Evolutionary conservation across 2,888 invertebrate genomes (phyloP), one percentile per base, ranked within the genome.

Genomic region (Ennomos erosarius): DNA sequence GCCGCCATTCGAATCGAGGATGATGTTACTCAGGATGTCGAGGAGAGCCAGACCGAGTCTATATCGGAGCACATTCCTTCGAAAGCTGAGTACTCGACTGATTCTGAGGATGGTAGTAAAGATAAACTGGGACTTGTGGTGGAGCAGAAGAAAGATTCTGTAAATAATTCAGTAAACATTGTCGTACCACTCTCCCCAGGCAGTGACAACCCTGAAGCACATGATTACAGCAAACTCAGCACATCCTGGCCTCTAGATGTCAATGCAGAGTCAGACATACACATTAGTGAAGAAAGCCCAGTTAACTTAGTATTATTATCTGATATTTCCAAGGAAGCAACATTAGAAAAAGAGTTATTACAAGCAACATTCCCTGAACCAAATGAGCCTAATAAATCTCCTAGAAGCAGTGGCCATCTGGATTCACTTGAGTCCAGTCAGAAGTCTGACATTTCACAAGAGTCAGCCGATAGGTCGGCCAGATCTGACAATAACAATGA

Each of bases 31-130:
- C 71, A 65, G 42, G 73, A 79, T 38, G 73, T 82, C 74, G 84
- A 84, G 38, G 77, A 79, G 48, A 87, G 82, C 68, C 81, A 81
- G 55, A 83, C 85, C 10, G 91, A 90, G 67, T 90, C 91, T 39
- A 87, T 92, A 75, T 91, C 92, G 1, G 92, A 92, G 70, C 84
- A 90, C 60, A 80, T 91, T 71, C 88, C 86, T 38, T 88, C 85
- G 45, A 85, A 86, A 75, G 70, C 81, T 36, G 89, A 88, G 37
- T 85, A 84, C 65, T 87, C 87, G 10, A 79, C 84, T 36, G 87
- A 85, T 44, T 82, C 85, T 10, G 84, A 86, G 8, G 73, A 81
- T 65, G 73, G 67, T 9, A 73, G 67, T 62, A 65, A 79, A 38
- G 78, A 78, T 34, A 72, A 72, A 43, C 77, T 73, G n/a, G 79